Evolutionary conservation across 2,888 invertebrate species (phyloP).

Genomic region (Linyphia triangularis): DNA sequence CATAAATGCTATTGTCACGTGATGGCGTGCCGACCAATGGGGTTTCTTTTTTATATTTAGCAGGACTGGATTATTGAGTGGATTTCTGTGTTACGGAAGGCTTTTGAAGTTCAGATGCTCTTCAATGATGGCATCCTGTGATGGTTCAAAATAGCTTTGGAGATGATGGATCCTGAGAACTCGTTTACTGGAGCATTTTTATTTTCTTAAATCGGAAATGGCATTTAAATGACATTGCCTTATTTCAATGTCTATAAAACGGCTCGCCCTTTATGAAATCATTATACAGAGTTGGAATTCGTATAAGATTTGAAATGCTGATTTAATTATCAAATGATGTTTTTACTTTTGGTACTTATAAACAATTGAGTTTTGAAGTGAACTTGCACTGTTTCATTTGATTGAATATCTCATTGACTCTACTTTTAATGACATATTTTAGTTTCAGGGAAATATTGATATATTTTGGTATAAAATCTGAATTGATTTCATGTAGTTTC

Average conservation of each 20-base stretch:
- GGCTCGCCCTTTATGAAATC: background rate
- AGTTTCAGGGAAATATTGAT: no score
- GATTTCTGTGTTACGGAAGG: conserved; percentile 67
- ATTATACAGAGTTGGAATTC: background rate
- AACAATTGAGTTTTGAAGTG: background rate
- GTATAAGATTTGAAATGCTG: background rate
- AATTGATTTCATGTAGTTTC: no score
- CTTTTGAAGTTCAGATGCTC: conserved; percentile 58
- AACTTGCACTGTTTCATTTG: no score
- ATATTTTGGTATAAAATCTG: no score
- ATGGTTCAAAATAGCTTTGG: conserved; percentile 48
- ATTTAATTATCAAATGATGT: background rate
- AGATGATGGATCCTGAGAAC: conserved; percentile 23
- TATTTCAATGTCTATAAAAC: background rate
- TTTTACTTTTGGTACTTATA: background rate
- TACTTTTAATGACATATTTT: no score
- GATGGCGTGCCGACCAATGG: conserved; percentile 57
- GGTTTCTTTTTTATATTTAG: conserved; percentile 55
- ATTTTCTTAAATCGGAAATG: conserved; percentile 49
- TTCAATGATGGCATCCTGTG: conserved; percentile 27
- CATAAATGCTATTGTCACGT: conserved; percentile 67
- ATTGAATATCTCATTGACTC: no score
- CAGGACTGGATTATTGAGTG: conserved; percentile 65
- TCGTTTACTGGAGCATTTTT: conserved; percentile 24
- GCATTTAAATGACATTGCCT: conserved; percentile 48